phyloP scores from a whole-genome alignment of 2,797 vertebrate species.

The Setipinna tenuifilis region DNA sequence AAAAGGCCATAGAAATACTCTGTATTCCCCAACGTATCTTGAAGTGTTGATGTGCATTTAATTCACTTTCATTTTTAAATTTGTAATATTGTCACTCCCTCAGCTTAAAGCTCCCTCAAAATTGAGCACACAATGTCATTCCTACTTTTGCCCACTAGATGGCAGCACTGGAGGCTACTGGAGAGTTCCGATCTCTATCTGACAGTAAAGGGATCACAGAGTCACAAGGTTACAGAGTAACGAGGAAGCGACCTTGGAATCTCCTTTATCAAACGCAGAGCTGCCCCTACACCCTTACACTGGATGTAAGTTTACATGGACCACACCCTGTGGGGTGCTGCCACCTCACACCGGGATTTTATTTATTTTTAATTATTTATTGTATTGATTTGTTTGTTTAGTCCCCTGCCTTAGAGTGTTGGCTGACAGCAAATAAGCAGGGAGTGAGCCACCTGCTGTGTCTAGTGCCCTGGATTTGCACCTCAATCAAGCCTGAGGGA shows the following conservation, averaged over 20 bases:
- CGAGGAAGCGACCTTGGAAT: neutral
- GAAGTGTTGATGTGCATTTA: no score
- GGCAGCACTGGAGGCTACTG: neutral
- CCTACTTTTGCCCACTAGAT: neutral
- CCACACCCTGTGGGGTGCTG: neutral
- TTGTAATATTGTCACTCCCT: neutral
- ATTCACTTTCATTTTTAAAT: no score
- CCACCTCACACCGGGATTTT: neutral
- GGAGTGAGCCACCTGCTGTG: neutral
- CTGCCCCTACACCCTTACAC: neutral
- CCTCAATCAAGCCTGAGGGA: neutral
- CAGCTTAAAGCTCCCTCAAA: neutral
- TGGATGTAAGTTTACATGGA: neutral
- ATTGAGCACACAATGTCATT: neutral
- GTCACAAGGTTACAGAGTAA: neutral
- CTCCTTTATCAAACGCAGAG: neutral
- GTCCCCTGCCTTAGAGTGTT: no score
- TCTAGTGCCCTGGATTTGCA: neutral
- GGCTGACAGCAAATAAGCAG: no score
- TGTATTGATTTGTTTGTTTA: no score
- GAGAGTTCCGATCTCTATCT: neutral
- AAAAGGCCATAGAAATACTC: neutral
- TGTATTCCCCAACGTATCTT: neutral
- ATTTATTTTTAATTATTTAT: no score
- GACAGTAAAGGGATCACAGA: neutral